Base-by-base conservation (phyloP, 2,113 vertebrate species). In the Columbina picui region DNA sequence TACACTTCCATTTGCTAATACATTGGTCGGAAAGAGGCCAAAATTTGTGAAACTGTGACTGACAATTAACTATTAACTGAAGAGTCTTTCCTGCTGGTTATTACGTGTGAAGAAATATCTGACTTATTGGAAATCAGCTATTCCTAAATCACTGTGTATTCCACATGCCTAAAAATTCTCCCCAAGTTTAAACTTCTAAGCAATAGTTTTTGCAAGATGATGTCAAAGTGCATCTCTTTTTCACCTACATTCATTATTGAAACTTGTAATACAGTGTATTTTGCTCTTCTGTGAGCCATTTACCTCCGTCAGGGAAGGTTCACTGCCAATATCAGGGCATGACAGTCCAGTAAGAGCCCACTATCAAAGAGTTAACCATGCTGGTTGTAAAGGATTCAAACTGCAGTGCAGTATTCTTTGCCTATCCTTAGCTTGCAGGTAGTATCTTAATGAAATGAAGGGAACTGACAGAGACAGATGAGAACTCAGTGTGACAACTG, bases 381-480 rank as follows among this genome's bases (percentile, higher is more conserved):
- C 10, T 84, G 53, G 21, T 25, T 86, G 50, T 55, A 77, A 82
- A 73, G 38, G 56, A 73, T 63, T 80, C 30, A 21, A 38, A 75
- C 56, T 77, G 89, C 78, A 84, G 49, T 65, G 49, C 65, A 79
- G 64, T 55, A 32, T 36, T 89, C 55, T 70, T 77, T 50, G 41
- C 53, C 29, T 38, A 27, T 21, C 71, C 53, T 81, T 74, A 92
- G 29, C 52, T 49, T 49, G 23, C 43, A 89, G 69, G 90, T 80
- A 74, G 36, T 22, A 59, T 34, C 45, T 53, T 84, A 87, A 96
- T 55, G 17, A 92, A 87, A 88, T 71, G 32, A 84, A 84, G 32
- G 85, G 91, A 63, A 61, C 22, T 83, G 49, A 95, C 77, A 81
- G 22, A 76, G 36, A 92, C 23, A 87, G 81, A 96, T 79, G 89